Conservation (phyloP, 2,113 vertebrate species). For the Lethenteron camtschaticum region DNA sequence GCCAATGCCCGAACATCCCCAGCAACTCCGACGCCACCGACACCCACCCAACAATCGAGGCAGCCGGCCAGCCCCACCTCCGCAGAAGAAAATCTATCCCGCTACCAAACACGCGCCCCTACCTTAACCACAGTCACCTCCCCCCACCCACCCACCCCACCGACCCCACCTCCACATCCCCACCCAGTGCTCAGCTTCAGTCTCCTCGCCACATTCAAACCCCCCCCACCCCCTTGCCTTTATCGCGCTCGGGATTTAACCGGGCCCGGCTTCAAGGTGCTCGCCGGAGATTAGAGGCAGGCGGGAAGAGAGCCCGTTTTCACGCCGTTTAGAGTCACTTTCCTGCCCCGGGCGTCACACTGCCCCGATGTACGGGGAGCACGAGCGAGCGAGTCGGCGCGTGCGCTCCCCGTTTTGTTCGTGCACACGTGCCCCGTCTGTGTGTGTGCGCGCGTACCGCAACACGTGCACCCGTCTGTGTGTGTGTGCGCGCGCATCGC, state of each 20-base stretch:
- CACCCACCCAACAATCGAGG: too few relatives aligned
- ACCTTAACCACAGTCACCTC: too few relatives aligned
- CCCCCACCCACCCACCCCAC: too few relatives aligned
- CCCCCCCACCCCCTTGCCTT: not conserved
- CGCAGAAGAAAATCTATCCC: too few relatives aligned
- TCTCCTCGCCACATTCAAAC: too few relatives aligned
- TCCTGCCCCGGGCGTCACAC: too few relatives aligned
- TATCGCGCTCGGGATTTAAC: constrained; percentile 4
- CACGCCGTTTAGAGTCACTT: constrained; percentile 4
- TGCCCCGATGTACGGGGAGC: not conserved
- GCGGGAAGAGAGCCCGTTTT: constrained; percentile 3
- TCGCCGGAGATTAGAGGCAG: constrained; percentile 5
- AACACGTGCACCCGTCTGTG: not conserved
- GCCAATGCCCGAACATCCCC: too few relatives aligned
- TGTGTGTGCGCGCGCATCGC: not conserved
- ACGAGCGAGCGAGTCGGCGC: not conserved
- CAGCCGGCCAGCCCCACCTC: too few relatives aligned
- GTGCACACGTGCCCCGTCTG: not conserved
- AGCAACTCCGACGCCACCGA: too few relatives aligned
- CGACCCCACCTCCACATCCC: too few relatives aligned
- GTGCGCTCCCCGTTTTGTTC: not conserved
- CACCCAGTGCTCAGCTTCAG: too few relatives aligned
- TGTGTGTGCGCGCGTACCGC: not conserved
- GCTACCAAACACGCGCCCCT: too few relatives aligned
- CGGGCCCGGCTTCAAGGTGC: constrained; percentile 6